phyloP scores from a whole-genome alignment of 2,888 invertebrate genomes.

The Sesia apiformis region DNA sequence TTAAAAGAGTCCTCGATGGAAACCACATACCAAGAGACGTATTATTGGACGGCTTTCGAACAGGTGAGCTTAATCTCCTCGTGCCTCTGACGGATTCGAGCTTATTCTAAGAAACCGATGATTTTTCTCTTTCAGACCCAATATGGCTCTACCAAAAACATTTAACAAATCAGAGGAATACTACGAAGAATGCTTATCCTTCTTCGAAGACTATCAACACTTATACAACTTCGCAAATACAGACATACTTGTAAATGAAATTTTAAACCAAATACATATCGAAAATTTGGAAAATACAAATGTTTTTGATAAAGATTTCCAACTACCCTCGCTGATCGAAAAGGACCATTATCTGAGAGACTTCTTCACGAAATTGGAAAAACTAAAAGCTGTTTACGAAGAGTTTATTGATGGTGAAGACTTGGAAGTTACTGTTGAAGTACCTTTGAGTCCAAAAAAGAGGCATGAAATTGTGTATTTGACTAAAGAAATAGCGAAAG shows the following conservation, averaged over 20 bases:
- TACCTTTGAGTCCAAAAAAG: conserved; percentile 76
- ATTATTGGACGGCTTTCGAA: too few relatives aligned
- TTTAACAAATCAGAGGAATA: conserved; percentile 51
- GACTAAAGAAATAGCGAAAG: conserved; percentile 66
- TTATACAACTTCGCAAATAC: conserved; percentile 79
- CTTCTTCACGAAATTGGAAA: conserved; percentile 31
- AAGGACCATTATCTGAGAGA: conserved; percentile 23
- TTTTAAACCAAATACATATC: conserved; percentile 69
- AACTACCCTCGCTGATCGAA: conserved; percentile 14
- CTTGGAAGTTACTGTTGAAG: conserved; percentile 25
- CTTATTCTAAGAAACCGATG: too few relatives aligned
- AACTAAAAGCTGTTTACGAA: conserved; percentile 20
- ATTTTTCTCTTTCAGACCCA: neutral
- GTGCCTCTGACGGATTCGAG: too few relatives aligned
- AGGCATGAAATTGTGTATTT: conserved; percentile 80
- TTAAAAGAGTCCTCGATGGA: too few relatives aligned
- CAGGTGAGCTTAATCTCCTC: too few relatives aligned
- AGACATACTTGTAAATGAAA: conserved; percentile 70
- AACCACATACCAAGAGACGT: too few relatives aligned
- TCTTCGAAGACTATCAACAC: conserved; percentile 76
- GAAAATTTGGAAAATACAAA: conserved; percentile 28
- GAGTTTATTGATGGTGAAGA: conserved; percentile 15
- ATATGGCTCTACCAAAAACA: conserved; percentile 42
- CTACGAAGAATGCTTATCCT: conserved; percentile 69
- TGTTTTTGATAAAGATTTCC: conserved; percentile 23